A percentile compares a stretch with the other conserved stretches of the same genome.
phyloP scores from a whole-genome alignment of 2,888 invertebrate genomes.

The Galerucella calmariensis region DNA sequence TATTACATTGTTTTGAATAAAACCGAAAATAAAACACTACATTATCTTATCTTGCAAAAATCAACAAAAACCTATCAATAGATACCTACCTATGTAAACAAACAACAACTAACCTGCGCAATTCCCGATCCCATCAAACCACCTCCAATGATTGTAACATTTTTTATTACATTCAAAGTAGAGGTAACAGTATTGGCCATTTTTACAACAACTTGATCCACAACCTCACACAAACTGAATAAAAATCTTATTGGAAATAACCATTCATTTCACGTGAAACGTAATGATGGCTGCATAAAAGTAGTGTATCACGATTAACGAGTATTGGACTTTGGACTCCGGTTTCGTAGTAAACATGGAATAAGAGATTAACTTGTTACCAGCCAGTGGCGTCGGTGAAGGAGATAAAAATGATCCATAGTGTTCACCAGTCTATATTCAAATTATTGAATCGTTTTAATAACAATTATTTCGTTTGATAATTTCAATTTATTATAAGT shows the following conservation, averaged over 20 bases:
- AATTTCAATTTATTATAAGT: no score
- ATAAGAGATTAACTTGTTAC: neutral
- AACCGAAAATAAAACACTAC: no score
- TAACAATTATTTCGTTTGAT: no score
- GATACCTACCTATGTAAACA: neutral
- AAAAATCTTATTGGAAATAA: neutral
- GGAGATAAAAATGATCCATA: neutral
- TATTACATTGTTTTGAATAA: no score
- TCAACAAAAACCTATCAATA: neutral
- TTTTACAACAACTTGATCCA: slow-evolving; percentile 3
- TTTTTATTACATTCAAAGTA: slow-evolving; percentile 70
- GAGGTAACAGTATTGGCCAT: slow-evolving; percentile 55
- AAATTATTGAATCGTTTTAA: no score
- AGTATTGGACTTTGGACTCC: slow-evolving; percentile 1
- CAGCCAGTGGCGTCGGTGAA: slow-evolving; percentile 1
- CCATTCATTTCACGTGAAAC: neutral
- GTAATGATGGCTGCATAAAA: slow-evolving; percentile 12
- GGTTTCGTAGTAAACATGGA: neutral
- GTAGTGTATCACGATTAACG: neutral
- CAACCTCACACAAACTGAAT: neutral
- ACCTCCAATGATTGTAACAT: slow-evolving; percentile 85
- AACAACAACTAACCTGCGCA: slow-evolving; percentile 78
- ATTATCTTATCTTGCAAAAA: no score
- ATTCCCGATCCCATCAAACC: slow-evolving; percentile 93
- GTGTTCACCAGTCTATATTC: no score